phyloP scores from a whole-genome alignment of 2,113 vertebrate genomes.

The Rhinichthys klamathensis region DNA sequence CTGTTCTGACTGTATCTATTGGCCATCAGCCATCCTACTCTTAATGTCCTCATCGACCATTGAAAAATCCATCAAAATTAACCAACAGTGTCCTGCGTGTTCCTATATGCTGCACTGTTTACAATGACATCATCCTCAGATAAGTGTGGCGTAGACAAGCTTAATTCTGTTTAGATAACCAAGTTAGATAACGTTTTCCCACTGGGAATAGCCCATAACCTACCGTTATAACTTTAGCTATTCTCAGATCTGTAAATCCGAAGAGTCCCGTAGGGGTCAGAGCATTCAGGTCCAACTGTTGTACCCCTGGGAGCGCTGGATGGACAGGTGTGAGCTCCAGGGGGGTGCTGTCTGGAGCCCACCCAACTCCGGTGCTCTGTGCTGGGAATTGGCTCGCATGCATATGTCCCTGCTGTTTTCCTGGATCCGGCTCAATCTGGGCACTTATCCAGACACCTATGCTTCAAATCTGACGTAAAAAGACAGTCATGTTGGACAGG shows the following conservation, averaged over 20 bases:
- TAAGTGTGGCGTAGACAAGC: background rate
- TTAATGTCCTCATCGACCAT: background rate
- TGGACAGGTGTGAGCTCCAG: conserved; percentile 53
- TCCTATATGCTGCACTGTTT: conserved; percentile 2
- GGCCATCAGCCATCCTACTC: conserved; percentile 5
- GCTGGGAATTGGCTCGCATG: conserved; percentile 53
- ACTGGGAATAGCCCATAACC: background rate
- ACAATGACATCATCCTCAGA: conserved; percentile 19
- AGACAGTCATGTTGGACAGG: conserved; percentile 42
- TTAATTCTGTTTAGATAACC: conserved; percentile 1
- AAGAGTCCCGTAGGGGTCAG: conserved; percentile 22
- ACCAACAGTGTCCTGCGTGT: background rate
- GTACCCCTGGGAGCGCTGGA: conserved; percentile 36
- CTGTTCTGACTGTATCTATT: background rate
- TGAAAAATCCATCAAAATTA: conserved; percentile 2
- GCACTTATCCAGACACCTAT: conserved; percentile 46
- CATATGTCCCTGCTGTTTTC: conserved; percentile 52
- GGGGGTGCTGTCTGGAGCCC: conserved; percentile 49
- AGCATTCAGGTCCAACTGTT: background rate
- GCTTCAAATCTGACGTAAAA: conserved; percentile 45
- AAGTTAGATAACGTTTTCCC: background rate
- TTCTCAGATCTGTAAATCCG: conserved; percentile 24
- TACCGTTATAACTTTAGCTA: conserved; percentile 26
- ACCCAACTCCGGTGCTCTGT: conserved; percentile 38
- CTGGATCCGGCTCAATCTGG: conserved; percentile 45